A percentile compares a stretch with the other conserved stretches of the same genome.
Conservation (phyloP, 2,113 vertebrate genomes). For the Sturnus vulgaris region DNA sequence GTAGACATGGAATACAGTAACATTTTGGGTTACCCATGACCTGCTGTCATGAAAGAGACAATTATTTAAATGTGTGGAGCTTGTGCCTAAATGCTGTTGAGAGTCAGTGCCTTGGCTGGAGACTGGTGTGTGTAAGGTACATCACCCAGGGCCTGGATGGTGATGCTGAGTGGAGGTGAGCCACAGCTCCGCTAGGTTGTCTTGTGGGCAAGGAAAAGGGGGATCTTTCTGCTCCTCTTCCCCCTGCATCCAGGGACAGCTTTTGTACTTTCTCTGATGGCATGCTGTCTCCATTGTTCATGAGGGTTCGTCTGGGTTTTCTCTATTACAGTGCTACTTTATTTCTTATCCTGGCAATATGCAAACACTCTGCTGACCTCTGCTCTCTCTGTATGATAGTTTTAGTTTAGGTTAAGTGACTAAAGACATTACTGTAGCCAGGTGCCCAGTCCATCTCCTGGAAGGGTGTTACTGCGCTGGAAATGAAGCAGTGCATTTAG, state of each 20-base stretch:
- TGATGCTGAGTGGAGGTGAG: neutral
- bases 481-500: neutral
- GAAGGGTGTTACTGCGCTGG: neutral
- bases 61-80: neutral
- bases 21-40: neutral
- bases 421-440: neutral
- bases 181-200: neutral
- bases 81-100: neutral
- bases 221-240: neutral
- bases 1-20: neutral
- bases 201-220: neutral
- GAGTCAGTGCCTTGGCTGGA: neutral
- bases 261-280: neutral
- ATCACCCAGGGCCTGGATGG: neutral
- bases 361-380: neutral
- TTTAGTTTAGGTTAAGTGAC: neutral
- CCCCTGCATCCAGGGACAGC: neutral
- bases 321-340: neutral
- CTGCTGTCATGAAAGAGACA: neutral
- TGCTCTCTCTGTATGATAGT: accelerated
- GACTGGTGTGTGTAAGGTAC: neutral
- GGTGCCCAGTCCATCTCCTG: neutral
- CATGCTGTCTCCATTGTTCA: neutral
- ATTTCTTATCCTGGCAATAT: neutral
- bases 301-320: neutral